Evolutionary conservation across 2,797 vertebrate genomes (phyloP).

Genomic region (Scomberomorus guttatus): DNA sequence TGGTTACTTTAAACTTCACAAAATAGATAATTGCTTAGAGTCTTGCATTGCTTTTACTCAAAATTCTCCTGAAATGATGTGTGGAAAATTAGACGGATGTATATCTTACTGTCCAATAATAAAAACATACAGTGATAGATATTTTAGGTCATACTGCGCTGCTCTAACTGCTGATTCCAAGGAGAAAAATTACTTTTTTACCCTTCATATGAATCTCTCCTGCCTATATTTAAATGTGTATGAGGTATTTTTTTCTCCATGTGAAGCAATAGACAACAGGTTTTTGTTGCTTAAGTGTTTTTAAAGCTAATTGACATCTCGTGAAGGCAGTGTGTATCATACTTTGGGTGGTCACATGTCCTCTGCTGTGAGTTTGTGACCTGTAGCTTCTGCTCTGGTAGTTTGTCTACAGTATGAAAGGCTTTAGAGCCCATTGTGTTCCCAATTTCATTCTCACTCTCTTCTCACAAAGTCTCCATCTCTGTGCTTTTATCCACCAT

Average conservation of each 20-base stretch:
- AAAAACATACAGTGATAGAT: neutral
- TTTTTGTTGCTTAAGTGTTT: neutral
- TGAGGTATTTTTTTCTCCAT: neutral
- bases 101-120: neutral
- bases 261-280: neutral
- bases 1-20: too few species aligned
- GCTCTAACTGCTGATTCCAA: neutral
- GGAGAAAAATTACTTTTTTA: neutral
- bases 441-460: conserved; percentile 3
- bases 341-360: neutral
- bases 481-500: conserved; percentile 57
- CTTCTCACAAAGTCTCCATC: conserved; percentile 50
- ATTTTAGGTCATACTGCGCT: neutral
- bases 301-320: neutral
- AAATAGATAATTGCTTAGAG: too few species aligned
- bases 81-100: too few species aligned
- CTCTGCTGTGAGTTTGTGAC: conserved; percentile 9
- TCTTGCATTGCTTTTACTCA: too few species aligned
- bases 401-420: neutral
- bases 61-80: too few species aligned
- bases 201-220: neutral
- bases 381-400: conserved; percentile 16
- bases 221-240: neutral
- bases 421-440: conserved; percentile 16
- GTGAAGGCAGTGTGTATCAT: neutral